Evolutionary conservation across 2,797 vertebrate species (phyloP), one percentile per base, ranked within the genome.

Genomic region (Todus mexicanus): DNA sequence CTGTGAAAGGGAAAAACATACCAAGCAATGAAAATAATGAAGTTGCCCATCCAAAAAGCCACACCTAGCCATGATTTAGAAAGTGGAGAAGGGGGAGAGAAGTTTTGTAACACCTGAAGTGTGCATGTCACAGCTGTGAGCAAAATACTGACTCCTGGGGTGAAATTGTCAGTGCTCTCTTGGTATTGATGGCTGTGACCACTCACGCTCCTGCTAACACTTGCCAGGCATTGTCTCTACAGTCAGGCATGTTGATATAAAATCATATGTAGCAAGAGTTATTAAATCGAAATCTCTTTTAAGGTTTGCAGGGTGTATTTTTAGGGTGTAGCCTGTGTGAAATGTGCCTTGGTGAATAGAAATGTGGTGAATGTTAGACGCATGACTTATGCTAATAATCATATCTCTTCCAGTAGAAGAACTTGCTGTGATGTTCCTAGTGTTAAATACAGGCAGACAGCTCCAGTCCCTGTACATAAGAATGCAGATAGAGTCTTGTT

Each of bases 251-350:
- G 74, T 86, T 94, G 92, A 83, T 87, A 79, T 75, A 59, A 75
- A 91, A 78, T 59, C 63, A 15, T 42, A 50, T 10, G 15, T 37
- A 85, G 84, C 87, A 86, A 80, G 79, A 86, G 63, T 92, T 92
- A 75, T 64, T 92, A 92, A 89, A 73, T 64, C 6, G 4, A 73
- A 94, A 84, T 86, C 38, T 84, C 87, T 88, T 83, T 64, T 61
- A 86, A 80, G 73, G 20, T 66, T 73, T 91, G 82, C 68, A 83
- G 56, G 79, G 75, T 78, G 22, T 78, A 37, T 92, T 92, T 88
- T 89, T 59, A 88, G 89, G 89, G 94, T 89, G 87, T 91, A 89
- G 91, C 40, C 87, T 88, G 70, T 91, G 89, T 87, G 93, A 93
- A 93, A 51, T 77, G 61, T 92, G 85, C 93, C 87, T 87, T 85